Base-by-base conservation (phyloP, 2,797 vertebrate species). In the Gymnocypris eckloni region DNA sequence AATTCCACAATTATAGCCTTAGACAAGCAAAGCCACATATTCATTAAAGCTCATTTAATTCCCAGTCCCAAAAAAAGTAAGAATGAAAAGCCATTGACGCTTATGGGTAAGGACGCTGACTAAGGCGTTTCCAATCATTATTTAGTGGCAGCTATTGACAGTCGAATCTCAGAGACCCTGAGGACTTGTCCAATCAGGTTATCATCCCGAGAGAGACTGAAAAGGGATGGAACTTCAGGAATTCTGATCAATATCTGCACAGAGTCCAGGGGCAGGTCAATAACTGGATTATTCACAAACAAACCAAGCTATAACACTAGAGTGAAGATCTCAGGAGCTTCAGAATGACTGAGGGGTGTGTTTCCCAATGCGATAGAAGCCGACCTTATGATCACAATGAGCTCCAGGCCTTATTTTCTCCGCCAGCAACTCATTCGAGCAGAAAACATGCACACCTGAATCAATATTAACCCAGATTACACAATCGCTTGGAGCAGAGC, bases 371-470 rank as follows among this genome's bases (percentile, higher is more conserved):
- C 8, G 39, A 73, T 37, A 54, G 75, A 56, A n/a, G 4, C 43
- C 12, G 54, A 86, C 50, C 66, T 43, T 45, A 41, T 13, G 39
- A 79, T 82, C 41, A 78, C 28, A 77, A 73, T 52, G 48, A 72
- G 67, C 50, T 75, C 28, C 52, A 85, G 52, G 25, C 45, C 6
- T 1, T 9, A 73, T 76, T 52, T 82, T 79, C 73, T 67, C 67
- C 4, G 18, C 66, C 84, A 79, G 48, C 22, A 48, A 77, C 70
- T 85, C 18, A 70, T 71, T 85, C 52, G 45, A 78, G 69, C 84
- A 79, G 56, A 83, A 59, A 78, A 79, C 75, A 86, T 79, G 37
- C 77, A 71, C 84, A 86, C 80, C 75, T 88, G 84, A 79, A 88
- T 85, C 87, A 85, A 85, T 64, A 85, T 72, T 78, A 85, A 82